These are phyloP conservation scores for Pteria penguin DNA, from an alignment of 2,888 invertebrate genomes.

Conservation along the genomic window DNA sequence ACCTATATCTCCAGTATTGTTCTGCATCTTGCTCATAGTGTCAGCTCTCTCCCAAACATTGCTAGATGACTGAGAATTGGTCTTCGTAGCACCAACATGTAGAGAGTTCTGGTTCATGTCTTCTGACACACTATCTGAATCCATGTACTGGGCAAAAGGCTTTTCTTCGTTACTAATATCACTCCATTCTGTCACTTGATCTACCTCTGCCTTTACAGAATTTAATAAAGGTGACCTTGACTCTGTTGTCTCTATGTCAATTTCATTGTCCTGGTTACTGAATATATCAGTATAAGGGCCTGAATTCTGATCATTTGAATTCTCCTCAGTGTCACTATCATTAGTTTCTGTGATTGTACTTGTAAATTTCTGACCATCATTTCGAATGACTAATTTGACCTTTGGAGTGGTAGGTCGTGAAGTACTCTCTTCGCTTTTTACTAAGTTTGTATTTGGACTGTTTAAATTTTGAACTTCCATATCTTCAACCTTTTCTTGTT, in stretches of 20 bases:
- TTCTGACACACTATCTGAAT: no score
- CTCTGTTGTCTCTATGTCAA: not conserved
- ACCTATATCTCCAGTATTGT: not conserved
- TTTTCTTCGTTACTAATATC: constrained; percentile 23
- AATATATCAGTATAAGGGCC: constrained; percentile 24
- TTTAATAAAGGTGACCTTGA: not conserved
- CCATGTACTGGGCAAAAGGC: constrained; percentile 19
- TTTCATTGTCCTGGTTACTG: constrained; percentile 21
- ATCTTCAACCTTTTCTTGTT: not conserved
- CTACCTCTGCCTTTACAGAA: not conserved
- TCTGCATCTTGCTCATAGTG: not conserved
- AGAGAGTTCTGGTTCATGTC: not conserved
- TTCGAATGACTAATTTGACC: constrained; percentile 62
- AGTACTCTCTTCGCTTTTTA: constrained; percentile 32
- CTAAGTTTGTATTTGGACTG: not conserved
- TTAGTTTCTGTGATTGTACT: constrained; percentile 46
- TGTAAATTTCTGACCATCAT: constrained; percentile 63
- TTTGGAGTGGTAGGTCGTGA: constrained; percentile 43
- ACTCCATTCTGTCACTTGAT: constrained; percentile 3
- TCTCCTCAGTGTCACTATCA: constrained; percentile 6
- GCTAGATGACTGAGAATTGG: not conserved
- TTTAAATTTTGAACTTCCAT: not conserved
- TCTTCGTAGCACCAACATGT: not conserved
- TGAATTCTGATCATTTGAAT: not conserved
- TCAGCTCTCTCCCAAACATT: not conserved